These are phyloP conservation scores for Trogon surrucura DNA, from an alignment of 2,113 vertebrate genomes.

Conservation along the genomic window DNA sequence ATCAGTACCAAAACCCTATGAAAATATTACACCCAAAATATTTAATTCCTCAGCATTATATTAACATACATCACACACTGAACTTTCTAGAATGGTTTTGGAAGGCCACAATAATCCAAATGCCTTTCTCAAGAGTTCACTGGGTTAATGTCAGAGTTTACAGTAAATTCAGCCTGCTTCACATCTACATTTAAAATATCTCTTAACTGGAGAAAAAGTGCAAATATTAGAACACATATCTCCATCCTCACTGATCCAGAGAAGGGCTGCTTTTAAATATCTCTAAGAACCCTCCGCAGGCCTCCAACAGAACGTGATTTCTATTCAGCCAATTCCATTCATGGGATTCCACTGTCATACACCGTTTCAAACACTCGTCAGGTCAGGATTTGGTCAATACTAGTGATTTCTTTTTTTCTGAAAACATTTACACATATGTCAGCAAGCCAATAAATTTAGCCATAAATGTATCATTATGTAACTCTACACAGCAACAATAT, in stretches of 20 bases:
- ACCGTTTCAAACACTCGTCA: neutral
- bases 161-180: neutral
- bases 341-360: neutral
- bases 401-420: neutral
- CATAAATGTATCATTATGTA: neutral
- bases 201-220: neutral
- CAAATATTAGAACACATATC: fast-evolving
- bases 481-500: neutral
- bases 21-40: neutral
- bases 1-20: neutral
- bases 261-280: neutral
- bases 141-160: neutral
- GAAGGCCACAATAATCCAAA: neutral
- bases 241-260: neutral
- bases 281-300: neutral
- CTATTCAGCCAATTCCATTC: neutral
- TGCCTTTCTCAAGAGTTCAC: neutral
- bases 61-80: neutral
- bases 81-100: neutral
- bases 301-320: neutral
- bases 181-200: neutral
- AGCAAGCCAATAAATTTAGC: neutral
- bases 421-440: neutral
- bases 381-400: neutral
- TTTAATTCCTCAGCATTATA: neutral